Conservation (phyloP, 2,888 invertebrate genomes). For the Nymphalis c-album region DNA sequence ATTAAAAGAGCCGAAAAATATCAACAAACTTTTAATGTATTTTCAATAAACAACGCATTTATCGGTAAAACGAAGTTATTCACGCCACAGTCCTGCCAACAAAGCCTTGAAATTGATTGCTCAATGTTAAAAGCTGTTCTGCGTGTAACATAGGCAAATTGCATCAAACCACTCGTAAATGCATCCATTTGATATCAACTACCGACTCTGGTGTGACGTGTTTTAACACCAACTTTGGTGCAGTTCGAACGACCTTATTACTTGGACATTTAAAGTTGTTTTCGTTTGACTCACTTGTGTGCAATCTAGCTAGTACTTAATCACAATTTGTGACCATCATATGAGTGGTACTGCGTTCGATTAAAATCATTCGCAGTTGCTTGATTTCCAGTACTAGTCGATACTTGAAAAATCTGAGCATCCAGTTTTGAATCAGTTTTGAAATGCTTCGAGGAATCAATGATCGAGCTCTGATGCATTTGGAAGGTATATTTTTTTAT, state of each 20-base stretch:
- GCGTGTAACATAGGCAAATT: constrained; percentile 40
- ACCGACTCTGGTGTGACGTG: constrained; percentile 64
- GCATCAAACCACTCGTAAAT: constrained; percentile 42
- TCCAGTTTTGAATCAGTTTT: not conserved
- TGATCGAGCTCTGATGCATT: constrained; percentile 9
- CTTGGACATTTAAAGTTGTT: not conserved
- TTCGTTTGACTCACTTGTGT: constrained; percentile 11
- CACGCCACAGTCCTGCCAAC: constrained; percentile 14
- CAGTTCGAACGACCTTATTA: constrained; percentile 16
- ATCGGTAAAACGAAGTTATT: constrained; percentile 5
- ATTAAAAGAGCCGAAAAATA: too few species aligned
- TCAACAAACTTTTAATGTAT: not conserved
- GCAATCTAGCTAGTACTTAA: constrained; percentile 29
- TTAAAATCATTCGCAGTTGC: constrained; percentile 17
- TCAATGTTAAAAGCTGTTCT: constrained; percentile 33
- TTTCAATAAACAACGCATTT: not conserved
- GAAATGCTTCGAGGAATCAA: constrained; percentile 10
- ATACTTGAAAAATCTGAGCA: not conserved
- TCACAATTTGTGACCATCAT: constrained; percentile 33
- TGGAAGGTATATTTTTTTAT: constrained; percentile 18
- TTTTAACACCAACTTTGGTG: constrained; percentile 37
- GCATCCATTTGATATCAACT: constrained; percentile 66
- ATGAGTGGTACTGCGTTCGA: constrained; percentile 26
- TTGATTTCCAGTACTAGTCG: constrained; percentile 18
- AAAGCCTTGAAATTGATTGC: constrained; percentile 40